Percentiles rank a stretch among this genome's conserved stretches.
phyloP scores from a whole-genome alignment of 1,140 invertebrate genomes.

The Camponotus vicinus region DNA sequence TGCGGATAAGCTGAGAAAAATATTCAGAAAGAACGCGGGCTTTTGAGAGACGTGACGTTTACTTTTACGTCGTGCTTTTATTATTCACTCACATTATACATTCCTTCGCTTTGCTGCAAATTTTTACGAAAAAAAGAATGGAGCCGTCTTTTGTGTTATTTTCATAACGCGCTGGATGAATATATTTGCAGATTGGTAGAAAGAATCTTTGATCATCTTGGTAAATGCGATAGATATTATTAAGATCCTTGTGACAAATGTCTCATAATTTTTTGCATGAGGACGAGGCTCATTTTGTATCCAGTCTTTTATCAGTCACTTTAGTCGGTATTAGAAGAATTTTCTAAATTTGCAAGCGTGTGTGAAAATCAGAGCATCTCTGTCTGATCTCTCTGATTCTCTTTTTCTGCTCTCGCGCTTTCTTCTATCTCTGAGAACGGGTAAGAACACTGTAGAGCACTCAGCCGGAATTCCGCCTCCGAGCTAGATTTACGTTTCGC shows the following conservation, averaged over 20 bases:
- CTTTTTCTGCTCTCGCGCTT: slow-evolving; percentile 38
- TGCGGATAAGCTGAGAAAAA: slow-evolving; percentile 34
- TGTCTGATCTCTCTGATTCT: slow-evolving; percentile 40
- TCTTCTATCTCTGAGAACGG: slow-evolving; percentile 24
- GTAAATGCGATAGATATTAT: slow-evolving; percentile 10
- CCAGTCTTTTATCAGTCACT: background rate
- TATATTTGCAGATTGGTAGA: background rate
- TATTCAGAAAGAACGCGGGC: slow-evolving; percentile 37
- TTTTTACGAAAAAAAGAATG: background rate
- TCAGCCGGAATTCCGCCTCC: slow-evolving; percentile 60
- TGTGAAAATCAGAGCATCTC: slow-evolving; percentile 12
- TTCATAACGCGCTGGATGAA: slow-evolving; percentile 10
- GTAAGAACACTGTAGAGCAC: slow-evolving; percentile 51
- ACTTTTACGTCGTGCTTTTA: slow-evolving; percentile 21
- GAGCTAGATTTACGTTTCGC: slow-evolving; percentile 59
- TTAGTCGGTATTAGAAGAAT: slow-evolving; percentile 19
- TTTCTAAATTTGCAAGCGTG: background rate
- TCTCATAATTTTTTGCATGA: background rate
- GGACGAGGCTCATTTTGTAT: background rate
- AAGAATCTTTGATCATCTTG: background rate
- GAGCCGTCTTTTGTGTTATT: slow-evolving; percentile 2
- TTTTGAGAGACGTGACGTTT: slow-evolving; percentile 40
- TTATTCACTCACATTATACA: slow-evolving; percentile 54
- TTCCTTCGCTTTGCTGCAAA: slow-evolving; percentile 37
- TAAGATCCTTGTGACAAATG: background rate